Percentiles rank a stretch among this genome's conserved stretches.
Evolutionary conservation across 2,113 vertebrate species (phyloP).

Genomic region (Bucco capensis): DNA sequence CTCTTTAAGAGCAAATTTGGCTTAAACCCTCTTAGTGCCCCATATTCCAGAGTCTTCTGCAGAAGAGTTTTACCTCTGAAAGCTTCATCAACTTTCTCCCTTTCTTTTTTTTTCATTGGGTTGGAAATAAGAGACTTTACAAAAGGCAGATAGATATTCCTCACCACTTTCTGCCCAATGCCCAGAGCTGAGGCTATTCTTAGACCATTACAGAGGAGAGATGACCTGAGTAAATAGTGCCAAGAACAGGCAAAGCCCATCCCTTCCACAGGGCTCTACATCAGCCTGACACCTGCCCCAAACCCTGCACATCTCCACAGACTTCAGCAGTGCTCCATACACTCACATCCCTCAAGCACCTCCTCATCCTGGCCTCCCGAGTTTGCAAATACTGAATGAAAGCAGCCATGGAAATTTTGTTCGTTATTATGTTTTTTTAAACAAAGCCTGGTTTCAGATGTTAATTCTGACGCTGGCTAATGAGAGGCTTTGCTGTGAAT

Average conservation of each 20-base stretch:
- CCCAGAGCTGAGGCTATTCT: not conserved
- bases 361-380: not conserved
- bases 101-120: not conserved
- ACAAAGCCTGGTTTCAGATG: conserved; percentile 8
- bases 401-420: not conserved
- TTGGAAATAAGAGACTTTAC: not conserved
- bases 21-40: not conserved
- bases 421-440: not conserved
- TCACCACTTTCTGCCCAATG: not conserved
- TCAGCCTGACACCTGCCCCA: not conserved
- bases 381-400: conserved; percentile 20
- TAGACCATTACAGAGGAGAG: not conserved
- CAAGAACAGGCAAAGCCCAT: not conserved
- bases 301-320: not conserved
- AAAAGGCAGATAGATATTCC: not conserved
- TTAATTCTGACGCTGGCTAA: conserved; percentile 15
- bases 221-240: not conserved
- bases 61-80: not conserved
- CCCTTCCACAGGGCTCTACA: not conserved
- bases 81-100: not conserved
- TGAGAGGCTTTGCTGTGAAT: conserved; percentile 13
- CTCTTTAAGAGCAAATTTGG: not conserved
- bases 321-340: fast-evolving
- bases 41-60: not conserved
- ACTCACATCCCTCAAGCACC: fast-evolving